Evolutionary conservation across 1,140 invertebrate genomes (phyloP), one percentile per base, ranked within the genome.

Genomic region (Akabosia matsudoensis): DNA sequence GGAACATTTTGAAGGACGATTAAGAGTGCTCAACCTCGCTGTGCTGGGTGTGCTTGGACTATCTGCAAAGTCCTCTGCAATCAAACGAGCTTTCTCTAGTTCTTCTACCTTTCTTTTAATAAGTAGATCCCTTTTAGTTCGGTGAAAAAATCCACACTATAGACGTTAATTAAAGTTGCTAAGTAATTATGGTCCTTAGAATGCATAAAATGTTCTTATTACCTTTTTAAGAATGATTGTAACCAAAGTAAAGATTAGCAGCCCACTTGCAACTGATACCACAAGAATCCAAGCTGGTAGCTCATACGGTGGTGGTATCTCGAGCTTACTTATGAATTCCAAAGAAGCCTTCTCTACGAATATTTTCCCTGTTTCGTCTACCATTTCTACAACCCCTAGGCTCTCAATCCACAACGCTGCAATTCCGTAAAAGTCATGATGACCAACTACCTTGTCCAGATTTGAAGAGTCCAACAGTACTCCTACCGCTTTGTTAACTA

Each of bases 221-320:
- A 67, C 76, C 73, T 74, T 77, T 7, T 45, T 45, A 31, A 77
- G 72, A 31, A 73, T 54, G 0, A 77, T 28, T 51, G 67, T 74
- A 1, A 74, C 18, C 16, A 77, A 28, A 1, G 67, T 67, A 51
- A 77, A 54, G 22, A 74, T 31, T n/a, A 77, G 30, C 10, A 77
- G 72, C 22, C 76, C 76, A 37, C 33, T 45, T 14, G 72, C 56
- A 18, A 70, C 72, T 13, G 76, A 51, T 3, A 77, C 71, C 14
- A 74, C 70, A 52, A 77, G 37, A 70, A 77, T 77, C 76, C 76
- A 77, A 13, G 71, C 64, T 22, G 72, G 56, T 18, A 77, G 33
- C 34, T 74, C 76, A 30, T 64, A 31, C 4, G 37, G 34, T 0
- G n/a, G 30, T 26, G 30, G 64, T 70, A 70, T 13, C 10, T 24